Percentiles rank a stretch among this genome's conserved stretches.
Evolutionary conservation across 1,140 invertebrate species (phyloP).

Genomic region (Drosophila tropicalis): DNA sequence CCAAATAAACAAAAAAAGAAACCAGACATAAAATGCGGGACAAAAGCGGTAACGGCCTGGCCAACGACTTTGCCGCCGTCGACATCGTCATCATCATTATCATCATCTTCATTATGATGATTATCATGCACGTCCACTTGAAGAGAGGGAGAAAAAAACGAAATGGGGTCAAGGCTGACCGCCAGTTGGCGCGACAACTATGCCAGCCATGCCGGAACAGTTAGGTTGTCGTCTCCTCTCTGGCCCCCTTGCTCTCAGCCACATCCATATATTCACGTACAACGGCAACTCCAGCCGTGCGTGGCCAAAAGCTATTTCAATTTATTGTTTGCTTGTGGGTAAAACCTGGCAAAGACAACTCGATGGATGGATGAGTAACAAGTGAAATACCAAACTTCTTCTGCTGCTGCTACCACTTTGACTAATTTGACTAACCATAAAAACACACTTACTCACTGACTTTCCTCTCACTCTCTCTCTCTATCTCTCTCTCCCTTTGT

Average conservation of each 20-base stretch:
- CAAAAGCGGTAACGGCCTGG: constrained; percentile 15
- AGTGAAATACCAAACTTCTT: constrained; percentile 32
- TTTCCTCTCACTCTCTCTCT: constrained; percentile 2
- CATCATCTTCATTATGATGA: not conserved
- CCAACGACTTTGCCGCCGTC: not conserved
- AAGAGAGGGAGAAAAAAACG: constrained; percentile 28
- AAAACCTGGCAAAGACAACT: constrained; percentile 17
- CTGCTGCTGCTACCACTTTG: constrained; percentile 2
- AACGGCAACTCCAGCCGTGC: constrained; percentile 16
- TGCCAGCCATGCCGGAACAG: constrained; percentile 26
- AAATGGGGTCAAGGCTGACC: constrained; percentile 74
- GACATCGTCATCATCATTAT: not conserved
- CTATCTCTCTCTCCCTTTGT: constrained; percentile 35
- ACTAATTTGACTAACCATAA: constrained; percentile 8
- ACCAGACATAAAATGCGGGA: constrained; percentile 34
- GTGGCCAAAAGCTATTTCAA: constrained; percentile 13
- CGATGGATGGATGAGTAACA: constrained; percentile 38
- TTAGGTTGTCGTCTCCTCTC: constrained; percentile 17
- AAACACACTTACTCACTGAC: constrained; percentile 14
- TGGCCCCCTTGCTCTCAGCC: not conserved
- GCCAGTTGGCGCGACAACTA: constrained; percentile 42
- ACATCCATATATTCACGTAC: not conserved
- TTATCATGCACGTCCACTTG: constrained; percentile 69
- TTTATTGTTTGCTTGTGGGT: constrained; percentile 8
- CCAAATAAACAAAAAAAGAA: constrained; percentile 9